Evolutionary conservation across 2,888 invertebrate species (phyloP), one percentile per base, ranked within the genome.

Genomic region (Alviniconcha strummeri): DNA sequence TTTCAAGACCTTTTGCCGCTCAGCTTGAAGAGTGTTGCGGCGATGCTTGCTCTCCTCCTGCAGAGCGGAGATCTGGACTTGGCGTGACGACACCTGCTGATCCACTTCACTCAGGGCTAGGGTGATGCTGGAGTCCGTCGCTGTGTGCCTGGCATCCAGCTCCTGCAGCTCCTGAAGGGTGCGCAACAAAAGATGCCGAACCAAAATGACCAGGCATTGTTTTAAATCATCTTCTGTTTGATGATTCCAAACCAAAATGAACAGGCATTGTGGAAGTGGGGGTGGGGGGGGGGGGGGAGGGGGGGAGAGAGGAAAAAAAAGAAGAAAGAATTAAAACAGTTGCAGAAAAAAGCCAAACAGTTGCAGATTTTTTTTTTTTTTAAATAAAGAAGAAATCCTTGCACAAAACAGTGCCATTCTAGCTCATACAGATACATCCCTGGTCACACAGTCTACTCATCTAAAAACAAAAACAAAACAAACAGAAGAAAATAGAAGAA

Each of bases 151-250:
- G 13, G 56, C 52, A 15, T 84, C 83, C 56, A 89, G 19, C 7
- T 82, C 83, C 57, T 88, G 86, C 78, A 89, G 77, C 85, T 89
- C 87, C 89, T 89, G 72, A n/a, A 64, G 11, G 36, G 3, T 36
- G 36, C 36, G 36, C 36, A 13, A 57, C 19, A 83, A 4, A 52
- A 17, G 15, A 75, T 78, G 8, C 17, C 54, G 4, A 76, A 15
- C n/a, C 56, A 6, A 11, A 77, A 60, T 5, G 17, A 13, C 13
- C 52, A 52, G 4, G 1, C 17, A 4, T 67, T 36, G 15, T 77
- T 36, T 36, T 64, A 64, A 15, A 17, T 64, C 64, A 64, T 64
- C 64, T 64, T 64, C 64, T 11, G 64, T 64, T 64, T 36, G 36
- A 3, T 36, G 13, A 74, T 78, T 19, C 17, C 54, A 7, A 76